These are phyloP conservation scores for Orientallactaga sibirica DNA, from an alignment of 2,797 vertebrate species.

Conservation along the genomic window DNA sequence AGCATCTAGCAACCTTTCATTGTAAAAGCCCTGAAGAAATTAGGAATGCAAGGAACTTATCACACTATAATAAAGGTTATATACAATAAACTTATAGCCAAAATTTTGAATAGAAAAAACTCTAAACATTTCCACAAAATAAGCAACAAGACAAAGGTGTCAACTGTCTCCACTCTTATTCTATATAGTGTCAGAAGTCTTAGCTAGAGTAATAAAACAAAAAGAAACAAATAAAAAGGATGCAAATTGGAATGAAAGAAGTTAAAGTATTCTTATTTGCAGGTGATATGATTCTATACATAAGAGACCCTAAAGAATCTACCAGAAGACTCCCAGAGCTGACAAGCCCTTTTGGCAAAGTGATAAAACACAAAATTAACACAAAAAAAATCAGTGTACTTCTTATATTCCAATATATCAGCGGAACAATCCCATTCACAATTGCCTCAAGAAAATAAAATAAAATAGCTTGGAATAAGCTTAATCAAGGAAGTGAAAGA, in stretches of 20 bases:
- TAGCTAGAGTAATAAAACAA: background rate
- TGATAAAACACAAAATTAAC: background rate
- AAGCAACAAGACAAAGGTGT: background rate
- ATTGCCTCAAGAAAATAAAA: background rate
- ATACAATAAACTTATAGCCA: no score
- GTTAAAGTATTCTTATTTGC: background rate
- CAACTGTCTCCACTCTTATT: background rate
- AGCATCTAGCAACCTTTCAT: background rate
- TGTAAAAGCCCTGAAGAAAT: background rate
- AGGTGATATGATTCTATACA: background rate
- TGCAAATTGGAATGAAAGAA: background rate
- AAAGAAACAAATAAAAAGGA: background rate
- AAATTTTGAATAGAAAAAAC: background rate
- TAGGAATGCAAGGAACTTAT: background rate
- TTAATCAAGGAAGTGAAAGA: background rate
- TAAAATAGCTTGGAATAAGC: background rate
- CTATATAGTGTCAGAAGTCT: background rate
- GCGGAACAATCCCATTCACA: background rate
- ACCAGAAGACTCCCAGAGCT: background rate
- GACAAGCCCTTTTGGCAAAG: background rate
- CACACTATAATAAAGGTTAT: background rate
- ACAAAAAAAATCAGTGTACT: no score
- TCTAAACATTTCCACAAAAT: background rate
- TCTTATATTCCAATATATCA: background rate
- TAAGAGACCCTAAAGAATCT: background rate